Base-by-base conservation (phyloP, 1,140 invertebrate species). In the Drosophila kohkoa region DNA sequence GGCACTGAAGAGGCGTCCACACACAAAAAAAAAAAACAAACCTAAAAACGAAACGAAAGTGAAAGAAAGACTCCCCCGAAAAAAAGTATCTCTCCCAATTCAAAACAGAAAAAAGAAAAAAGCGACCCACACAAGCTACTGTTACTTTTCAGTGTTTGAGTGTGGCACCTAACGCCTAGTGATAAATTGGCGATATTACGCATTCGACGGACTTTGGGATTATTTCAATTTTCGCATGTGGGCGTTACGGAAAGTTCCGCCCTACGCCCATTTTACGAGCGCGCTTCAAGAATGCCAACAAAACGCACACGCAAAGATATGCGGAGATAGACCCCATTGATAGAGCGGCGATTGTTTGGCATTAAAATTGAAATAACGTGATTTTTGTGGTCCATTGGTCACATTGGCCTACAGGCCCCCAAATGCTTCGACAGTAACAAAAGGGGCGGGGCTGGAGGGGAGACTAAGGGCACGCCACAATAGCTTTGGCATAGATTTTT, bases 351-450 rank as follows among this genome's bases (percentile, higher is more conserved):
- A 77, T 79, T 87, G 82, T 87, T 63, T 82, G 79, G 79, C 70
- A 88, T 89, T 89, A 74, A 77, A 85, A 89, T 89, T 89, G 81
- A 89, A 89, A 89, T 89, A 89, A 89, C 81, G 81, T 89, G 85
- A 85, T 89, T 89, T 89, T 81, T 89, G 85, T 89, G 85, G 78
- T 89, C 70, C 75, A 79, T 57, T 85, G 68, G 75, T 59, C 66
- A 58, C 51, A 55, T 25, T 25, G 82, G 65, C 63, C 68, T 57
- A 41, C 30, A 71, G 32, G 54, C 46, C 30, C 30, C 30, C 0
- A 7, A 32, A 32, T 32, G 30, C 30, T 0, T 25, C 3, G 16
- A 16, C 13, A 13, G 8, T 46, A 8, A 15, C 30, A 10, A 20
- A 45, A 32, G 28, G n/a, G 8, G 3, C 3, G n/a, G 20, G 3